These are phyloP conservation scores for Pristionchus exspectatus DNA, from an alignment of 2,888 invertebrate species.

Conservation along the genomic window DNA sequence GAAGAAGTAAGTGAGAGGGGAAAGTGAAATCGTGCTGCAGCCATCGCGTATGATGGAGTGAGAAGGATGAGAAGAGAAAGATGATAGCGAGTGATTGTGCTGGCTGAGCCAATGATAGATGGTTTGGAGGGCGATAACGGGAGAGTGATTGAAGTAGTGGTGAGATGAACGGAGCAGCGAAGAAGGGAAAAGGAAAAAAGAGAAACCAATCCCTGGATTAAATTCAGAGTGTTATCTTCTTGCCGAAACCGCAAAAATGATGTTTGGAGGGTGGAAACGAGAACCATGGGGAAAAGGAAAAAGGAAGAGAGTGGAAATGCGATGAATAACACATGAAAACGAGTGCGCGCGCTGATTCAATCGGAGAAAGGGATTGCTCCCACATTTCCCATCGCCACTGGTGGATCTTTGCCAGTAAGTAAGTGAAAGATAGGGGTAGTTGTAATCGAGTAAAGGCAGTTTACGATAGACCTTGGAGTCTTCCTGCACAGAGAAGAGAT, in stretches of 20 bases:
- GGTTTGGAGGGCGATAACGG: slow-evolving; percentile 12
- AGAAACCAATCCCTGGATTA: background rate
- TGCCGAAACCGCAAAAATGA: background rate
- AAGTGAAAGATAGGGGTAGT: background rate
- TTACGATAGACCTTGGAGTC: slow-evolving; percentile 30
- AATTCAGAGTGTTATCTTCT: background rate
- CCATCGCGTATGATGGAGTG: background rate
- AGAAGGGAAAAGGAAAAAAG: background rate
- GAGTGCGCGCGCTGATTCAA: slow-evolving; percentile 33
- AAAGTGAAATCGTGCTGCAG: slow-evolving; percentile 37
- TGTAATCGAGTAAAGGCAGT: slow-evolving; percentile 38
- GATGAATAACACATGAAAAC: slow-evolving; percentile 51
- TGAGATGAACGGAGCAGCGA: background rate
- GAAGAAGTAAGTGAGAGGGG: background rate
- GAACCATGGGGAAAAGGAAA: slow-evolving; percentile 22
- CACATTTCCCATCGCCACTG: slow-evolving; percentile 23
- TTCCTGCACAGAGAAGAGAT: background rate
- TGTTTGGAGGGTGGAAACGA: background rate
- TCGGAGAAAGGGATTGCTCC: slow-evolving; percentile 43
- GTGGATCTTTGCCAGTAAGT: background rate
- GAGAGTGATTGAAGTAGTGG: background rate
- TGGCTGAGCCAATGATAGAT: slow-evolving; percentile 41
- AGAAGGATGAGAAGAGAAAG: background rate
- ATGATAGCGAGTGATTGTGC: slow-evolving; percentile 25
- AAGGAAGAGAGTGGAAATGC: slow-evolving; percentile 17